Base-by-base conservation (phyloP, 2,888 invertebrate genomes). In the Pardosa pseudoannulata region DNA sequence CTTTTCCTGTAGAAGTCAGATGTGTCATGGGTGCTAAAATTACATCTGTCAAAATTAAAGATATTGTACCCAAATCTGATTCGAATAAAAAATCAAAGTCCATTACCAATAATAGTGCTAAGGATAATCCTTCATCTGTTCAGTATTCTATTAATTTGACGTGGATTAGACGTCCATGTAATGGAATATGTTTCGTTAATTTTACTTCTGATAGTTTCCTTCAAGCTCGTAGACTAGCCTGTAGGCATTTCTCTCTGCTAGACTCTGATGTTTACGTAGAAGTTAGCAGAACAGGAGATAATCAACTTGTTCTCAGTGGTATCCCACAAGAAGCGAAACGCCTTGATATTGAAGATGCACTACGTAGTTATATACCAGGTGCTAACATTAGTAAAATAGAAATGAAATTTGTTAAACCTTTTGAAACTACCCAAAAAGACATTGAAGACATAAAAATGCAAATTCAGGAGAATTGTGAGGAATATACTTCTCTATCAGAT, bases 11-110 rank as follows among this genome's bases (percentile, higher is more conserved):
- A 50, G 67, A 80, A 56, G 50, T 87, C 46, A 72, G 56, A 28
- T 87, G 75, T 70, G 50, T 62, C 0, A 80, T 76, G 76, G 87
- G 87, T 32, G 87, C 80, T 50, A 32, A 50, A 19, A 64, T 71
- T 46, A 76, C 32, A 70, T 28, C 29, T 32, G 56, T 82, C n/a
- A n/a, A 31, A 31, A 5, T n/a, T 6, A 23, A 41, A 23, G 64
- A 79, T 13, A 9, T 32, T 31, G 16, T 0, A 74, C 16, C 36
- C 32, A 64, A 27, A 6, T 39, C 1, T 28, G 36, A 11, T n/a
- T 11, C n/a, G 1, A 19, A 64, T 11, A 32, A 11, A 36, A 9
- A 32, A n/a, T 16, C 36, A n/a, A 19, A 32, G 5, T 13, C 9
- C 19, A 28, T 0, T 16, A 28, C 64, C 28, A 7, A 29, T 29